Evolutionary conservation across 2,113 vertebrate genomes (phyloP).

Genomic region (Aptenodytes forsteri): DNA sequence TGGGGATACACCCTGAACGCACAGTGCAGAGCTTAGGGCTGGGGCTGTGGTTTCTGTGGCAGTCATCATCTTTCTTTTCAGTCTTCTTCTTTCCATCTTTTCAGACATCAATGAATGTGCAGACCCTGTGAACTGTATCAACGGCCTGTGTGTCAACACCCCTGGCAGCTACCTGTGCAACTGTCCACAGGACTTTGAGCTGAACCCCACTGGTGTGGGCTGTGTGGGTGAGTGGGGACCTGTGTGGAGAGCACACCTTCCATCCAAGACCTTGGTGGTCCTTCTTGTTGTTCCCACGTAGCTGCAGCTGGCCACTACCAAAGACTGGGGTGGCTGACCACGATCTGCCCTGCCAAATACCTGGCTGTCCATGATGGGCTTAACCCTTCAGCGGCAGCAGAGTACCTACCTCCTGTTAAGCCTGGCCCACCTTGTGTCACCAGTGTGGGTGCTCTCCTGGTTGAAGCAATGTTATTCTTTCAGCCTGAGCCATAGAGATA

Average conservation of each 20-base stretch:
- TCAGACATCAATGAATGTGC: constrained; percentile 92
- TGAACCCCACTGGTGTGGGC: constrained; percentile 91
- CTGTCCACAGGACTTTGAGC: constrained; percentile 91
- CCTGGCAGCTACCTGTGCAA: constrained; percentile 90
- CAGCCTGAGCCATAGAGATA: too few relatives aligned
- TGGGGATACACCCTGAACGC: background rate
- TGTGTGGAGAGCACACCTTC: background rate
- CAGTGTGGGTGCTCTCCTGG: background rate
- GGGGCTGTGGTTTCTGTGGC: background rate
- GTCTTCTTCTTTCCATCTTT: background rate
- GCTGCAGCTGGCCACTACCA: background rate
- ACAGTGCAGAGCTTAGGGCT: background rate
- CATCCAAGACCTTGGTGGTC: background rate
- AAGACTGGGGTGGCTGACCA: background rate
- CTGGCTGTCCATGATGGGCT: background rate
- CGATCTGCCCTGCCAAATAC: background rate
- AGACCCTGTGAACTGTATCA: constrained; percentile 93
- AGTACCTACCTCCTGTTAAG: background rate
- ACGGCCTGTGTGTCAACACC: constrained; percentile 90
- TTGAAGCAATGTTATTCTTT: background rate
- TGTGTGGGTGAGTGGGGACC: constrained; percentile 85
- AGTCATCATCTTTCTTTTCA: background rate
- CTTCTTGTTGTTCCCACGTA: background rate
- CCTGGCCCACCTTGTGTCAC: background rate
- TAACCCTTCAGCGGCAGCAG: background rate